These are phyloP conservation scores for Typhlomys cinereus DNA, from an alignment of 2,113 vertebrate species.

Conservation along the genomic window DNA sequence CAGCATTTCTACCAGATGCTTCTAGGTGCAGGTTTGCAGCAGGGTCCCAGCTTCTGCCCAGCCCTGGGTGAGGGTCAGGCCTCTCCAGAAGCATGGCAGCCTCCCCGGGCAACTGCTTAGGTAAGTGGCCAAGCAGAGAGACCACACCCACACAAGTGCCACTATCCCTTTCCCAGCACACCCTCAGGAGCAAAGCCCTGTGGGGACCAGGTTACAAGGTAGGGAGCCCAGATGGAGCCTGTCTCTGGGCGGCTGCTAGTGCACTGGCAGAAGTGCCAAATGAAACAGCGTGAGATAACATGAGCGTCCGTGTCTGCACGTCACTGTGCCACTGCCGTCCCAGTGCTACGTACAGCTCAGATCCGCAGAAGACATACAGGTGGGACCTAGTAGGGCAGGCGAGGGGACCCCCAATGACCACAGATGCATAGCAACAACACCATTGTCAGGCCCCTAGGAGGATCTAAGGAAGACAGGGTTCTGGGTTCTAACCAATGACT, in stretches of 20 bases:
- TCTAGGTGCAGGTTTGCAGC: accelerated
- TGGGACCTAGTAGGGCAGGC: not conserved
- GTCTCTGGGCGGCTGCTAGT: not conserved
- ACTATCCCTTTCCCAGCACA: not conserved
- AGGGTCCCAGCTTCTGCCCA: not conserved
- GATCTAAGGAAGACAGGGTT: not conserved
- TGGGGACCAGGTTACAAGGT: not conserved
- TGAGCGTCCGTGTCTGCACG: not conserved
- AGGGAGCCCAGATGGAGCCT: not conserved
- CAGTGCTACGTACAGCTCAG: accelerated
- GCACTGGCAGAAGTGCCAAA: not conserved
- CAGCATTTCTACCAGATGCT: not conserved
- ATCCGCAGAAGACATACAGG: not conserved
- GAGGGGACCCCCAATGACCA: not conserved
- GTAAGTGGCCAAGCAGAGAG: not conserved
- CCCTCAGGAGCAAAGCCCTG: not conserved
- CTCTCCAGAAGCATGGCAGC: not conserved
- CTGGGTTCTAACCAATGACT: not conserved
- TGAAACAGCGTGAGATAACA: not conserved
- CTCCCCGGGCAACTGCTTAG: not conserved
- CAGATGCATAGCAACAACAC: not conserved
- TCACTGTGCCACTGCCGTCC: accelerated
- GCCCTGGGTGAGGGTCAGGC: not conserved
- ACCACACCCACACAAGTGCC: not conserved
- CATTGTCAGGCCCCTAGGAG: not conserved